Percentiles rank a stretch among this genome's conserved stretches.
phyloP scores from a whole-genome alignment of 2,113 vertebrate genomes.

The Nothocercus julius region DNA sequence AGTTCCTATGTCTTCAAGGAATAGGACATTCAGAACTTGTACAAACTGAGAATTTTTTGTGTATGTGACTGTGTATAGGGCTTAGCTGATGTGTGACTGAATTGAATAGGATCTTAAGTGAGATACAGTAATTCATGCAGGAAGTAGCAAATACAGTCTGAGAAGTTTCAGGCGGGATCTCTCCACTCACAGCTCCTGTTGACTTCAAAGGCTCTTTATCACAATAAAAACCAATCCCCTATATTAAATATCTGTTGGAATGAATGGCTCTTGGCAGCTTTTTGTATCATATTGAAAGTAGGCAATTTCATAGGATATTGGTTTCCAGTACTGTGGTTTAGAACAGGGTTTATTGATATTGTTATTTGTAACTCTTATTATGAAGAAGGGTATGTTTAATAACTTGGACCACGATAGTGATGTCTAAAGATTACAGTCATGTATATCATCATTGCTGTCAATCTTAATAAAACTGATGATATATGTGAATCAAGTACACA shows the following conservation, averaged over 20 bases:
- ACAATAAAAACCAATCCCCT: not conserved
- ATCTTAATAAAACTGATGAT: not conserved
- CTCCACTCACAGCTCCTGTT: not conserved
- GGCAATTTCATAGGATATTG: not conserved
- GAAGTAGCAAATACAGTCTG: not conserved
- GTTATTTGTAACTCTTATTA: not conserved
- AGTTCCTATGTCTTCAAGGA: not conserved
- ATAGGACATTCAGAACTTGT: not conserved
- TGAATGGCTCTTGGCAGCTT: not conserved
- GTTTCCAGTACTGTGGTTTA: not conserved
- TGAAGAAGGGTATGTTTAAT: slow-evolving; percentile 6
- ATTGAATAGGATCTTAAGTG: not conserved
- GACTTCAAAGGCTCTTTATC: not conserved
- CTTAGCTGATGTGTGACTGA: not conserved
- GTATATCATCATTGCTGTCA: not conserved
- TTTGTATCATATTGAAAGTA: not conserved
- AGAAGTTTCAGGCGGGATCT: not conserved
- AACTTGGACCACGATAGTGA: not conserved
- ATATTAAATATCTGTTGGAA: not conserved
- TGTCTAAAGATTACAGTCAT: not conserved
- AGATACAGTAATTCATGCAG: not conserved
- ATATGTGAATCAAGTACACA: not conserved
- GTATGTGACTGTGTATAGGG: too few species aligned
- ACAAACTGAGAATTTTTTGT: not conserved
- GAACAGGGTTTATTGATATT: not conserved